Conservation (phyloP, 1,140 invertebrate genomes). For the Drosophila gunungcola region DNA sequence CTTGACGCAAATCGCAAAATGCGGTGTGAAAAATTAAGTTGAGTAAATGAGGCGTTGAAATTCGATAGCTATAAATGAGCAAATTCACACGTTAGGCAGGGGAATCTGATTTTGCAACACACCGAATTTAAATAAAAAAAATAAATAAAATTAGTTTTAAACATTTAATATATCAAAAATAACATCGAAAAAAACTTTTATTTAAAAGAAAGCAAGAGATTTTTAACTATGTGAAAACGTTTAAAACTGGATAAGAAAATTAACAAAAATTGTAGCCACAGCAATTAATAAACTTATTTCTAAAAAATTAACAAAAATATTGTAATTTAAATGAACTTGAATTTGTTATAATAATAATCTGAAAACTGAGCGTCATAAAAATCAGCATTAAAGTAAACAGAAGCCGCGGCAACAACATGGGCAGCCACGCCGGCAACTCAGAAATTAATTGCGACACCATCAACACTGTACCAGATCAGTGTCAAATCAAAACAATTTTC, state of each 20-base stretch:
- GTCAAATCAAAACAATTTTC: constrained; percentile 69
- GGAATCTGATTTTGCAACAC: neutral
- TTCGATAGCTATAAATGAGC: constrained; percentile 45
- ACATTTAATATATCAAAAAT: neutral
- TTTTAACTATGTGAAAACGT: too few relatives aligned
- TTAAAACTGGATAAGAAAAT: too few relatives aligned
- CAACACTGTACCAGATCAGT: constrained; percentile 53
- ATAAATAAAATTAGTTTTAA: too few relatives aligned
- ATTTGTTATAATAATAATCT: neutral
- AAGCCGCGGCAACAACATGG: neutral
- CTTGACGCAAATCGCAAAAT: constrained; percentile 56
- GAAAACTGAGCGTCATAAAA: neutral
- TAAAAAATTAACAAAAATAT: neutral
- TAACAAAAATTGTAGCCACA: too few relatives aligned
- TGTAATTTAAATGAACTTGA: neutral
- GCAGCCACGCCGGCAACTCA: too few relatives aligned
- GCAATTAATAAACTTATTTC: too few relatives aligned
- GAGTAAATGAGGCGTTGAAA: constrained; percentile 26
- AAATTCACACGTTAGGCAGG: constrained; percentile 34
- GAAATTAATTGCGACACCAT: constrained; percentile 33
- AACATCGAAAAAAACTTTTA: too few relatives aligned
- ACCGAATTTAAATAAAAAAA: neutral
- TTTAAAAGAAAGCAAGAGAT: too few relatives aligned
- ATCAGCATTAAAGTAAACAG: neutral
- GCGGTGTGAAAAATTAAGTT: constrained; percentile 43